A percentile compares a stretch with the other conserved stretches of the same genome.
Evolutionary conservation across 2,113 vertebrate genomes (phyloP).

Genomic region (Misgurnus anguillicaudatus): DNA sequence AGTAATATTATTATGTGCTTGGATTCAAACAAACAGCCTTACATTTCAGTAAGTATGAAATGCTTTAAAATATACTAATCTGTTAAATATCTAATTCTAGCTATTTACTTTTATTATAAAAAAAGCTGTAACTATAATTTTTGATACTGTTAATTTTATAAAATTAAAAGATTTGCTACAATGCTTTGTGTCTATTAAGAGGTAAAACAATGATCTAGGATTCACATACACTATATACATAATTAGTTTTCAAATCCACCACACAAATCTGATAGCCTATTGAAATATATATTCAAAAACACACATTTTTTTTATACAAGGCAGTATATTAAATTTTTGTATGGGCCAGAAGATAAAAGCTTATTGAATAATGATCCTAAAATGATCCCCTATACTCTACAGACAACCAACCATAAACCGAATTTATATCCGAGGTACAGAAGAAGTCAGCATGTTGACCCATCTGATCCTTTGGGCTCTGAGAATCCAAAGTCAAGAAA

Average conservation of each 20-base stretch:
- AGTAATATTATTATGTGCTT: conserved; percentile 79
- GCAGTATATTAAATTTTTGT: too few species aligned
- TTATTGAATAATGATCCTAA: too few species aligned
- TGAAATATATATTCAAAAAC: too few species aligned
- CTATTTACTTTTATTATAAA: neutral
- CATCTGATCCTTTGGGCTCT: conserved; percentile 75
- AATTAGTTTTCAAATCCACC: too few species aligned
- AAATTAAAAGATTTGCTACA: conserved; percentile 69
- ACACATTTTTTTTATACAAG: too few species aligned
- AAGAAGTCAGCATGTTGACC: conserved; percentile 75
- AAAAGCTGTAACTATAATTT: too few species aligned
- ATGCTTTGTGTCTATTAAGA: conserved; percentile 75
- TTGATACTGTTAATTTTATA: conserved; percentile 40
- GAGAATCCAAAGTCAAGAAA: conserved; percentile 54
- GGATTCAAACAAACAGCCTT: conserved; percentile 74
- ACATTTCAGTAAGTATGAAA: conserved; percentile 82
- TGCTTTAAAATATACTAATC: neutral
- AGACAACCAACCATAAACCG: conserved; percentile 5
- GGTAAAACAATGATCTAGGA: conserved; percentile 65
- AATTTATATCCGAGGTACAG: conserved; percentile 66
- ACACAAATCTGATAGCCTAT: too few species aligned
- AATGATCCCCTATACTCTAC: neutral
- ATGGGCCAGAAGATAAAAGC: too few species aligned
- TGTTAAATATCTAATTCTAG: neutral
- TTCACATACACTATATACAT: too few species aligned